Conservation (phyloP, 2,113 vertebrate genomes). For the Physeter macrocephalus region DNA sequence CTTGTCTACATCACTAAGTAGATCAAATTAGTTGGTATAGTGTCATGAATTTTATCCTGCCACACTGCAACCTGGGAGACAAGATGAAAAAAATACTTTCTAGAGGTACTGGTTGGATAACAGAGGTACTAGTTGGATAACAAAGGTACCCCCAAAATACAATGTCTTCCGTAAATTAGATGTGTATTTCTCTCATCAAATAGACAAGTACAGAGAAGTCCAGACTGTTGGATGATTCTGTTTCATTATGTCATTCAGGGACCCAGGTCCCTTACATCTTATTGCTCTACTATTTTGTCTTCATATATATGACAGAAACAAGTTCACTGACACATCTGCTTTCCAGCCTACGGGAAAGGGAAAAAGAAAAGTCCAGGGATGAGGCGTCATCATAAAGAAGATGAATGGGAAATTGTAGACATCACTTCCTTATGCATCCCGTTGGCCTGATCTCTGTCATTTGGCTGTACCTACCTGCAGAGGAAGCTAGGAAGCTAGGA, state of each 20-base stretch:
- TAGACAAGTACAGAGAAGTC: not conserved
- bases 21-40: not conserved
- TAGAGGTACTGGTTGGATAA: not conserved
- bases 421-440: not conserved
- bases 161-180: not conserved
- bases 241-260: not conserved
- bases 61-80: not conserved
- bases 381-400: not conserved
- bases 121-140: not conserved
- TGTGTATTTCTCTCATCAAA: not conserved
- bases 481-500: not conserved
- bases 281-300: not conserved
- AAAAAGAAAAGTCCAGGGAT: not conserved
- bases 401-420: not conserved
- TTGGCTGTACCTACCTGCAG: not conserved
- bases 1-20: not conserved
- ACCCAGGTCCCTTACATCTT: not conserved
- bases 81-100: not conserved
- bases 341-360: not conserved
- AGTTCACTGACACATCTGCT: not conserved
- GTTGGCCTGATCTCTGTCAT: not conserved
- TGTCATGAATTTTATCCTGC: not conserved
- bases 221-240: not conserved
- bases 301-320: not conserved
- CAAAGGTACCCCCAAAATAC: not conserved